Conservation (phyloP, 2,797 vertebrate genomes). For the Schizopygopsis malacanthus region DNA sequence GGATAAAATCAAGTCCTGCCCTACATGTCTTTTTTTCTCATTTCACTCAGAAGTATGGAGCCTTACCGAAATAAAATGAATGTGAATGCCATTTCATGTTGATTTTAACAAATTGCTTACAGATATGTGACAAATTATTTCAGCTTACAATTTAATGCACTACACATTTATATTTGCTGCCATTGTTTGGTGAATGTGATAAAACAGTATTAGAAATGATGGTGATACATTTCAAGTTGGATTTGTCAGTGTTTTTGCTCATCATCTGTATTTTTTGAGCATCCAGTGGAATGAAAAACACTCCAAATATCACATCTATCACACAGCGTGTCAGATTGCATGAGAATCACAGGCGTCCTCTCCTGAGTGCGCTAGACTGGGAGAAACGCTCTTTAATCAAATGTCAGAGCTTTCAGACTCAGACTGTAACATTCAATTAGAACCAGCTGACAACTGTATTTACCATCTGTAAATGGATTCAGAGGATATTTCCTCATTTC, state of each 20-base stretch:
- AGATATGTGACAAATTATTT: constrained; percentile 13
- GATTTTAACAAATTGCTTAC: constrained; percentile 8
- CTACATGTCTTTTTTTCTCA: not conserved
- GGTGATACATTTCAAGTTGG: not conserved
- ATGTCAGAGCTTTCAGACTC: constrained; percentile 78
- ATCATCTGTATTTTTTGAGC: constrained; percentile 44
- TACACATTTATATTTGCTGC: not conserved
- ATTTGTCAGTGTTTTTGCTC: constrained; percentile 3
- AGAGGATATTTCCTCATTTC: constrained; percentile 24
- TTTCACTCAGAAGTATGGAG: not conserved
- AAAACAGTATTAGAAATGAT: constrained; percentile 23
- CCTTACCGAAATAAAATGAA: not conserved
- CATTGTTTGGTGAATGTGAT: constrained; percentile 1
- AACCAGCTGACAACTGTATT: constrained; percentile 44
- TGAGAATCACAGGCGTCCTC: constrained; percentile 63
- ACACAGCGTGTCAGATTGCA: constrained; percentile 62
- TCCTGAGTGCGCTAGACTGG: constrained; percentile 68
- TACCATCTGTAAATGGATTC: constrained; percentile 8
- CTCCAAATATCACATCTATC: constrained; percentile 64
- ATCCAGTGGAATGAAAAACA: constrained; percentile 61
- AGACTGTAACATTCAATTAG: constrained; percentile 71
- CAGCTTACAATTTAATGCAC: not conserved
- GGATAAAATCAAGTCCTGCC: not conserved
- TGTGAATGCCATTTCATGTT: not conserved
- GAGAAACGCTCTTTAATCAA: constrained; percentile 80